Evolutionary conservation across 2,113 vertebrate genomes (phyloP).

Genomic region (Pollachius pollachius): DNA sequence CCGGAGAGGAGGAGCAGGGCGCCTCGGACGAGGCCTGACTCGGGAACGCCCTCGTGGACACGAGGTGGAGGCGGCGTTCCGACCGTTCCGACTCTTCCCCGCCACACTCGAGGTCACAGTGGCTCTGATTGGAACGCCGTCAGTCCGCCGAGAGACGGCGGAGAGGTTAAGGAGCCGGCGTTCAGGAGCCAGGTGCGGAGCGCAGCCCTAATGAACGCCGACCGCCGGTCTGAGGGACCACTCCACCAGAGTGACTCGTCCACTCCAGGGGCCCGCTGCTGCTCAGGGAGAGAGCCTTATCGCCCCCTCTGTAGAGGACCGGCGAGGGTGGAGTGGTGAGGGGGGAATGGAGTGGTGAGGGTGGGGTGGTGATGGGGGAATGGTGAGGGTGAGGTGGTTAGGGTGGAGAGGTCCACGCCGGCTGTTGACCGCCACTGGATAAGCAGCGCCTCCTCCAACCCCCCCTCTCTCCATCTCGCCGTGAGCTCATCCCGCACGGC

Average conservation of each 20-base stretch:
- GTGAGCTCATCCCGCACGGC: background rate
- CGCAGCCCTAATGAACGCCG: conserved; percentile 9
- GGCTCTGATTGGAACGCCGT: too few relatives aligned
- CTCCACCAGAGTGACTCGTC: conserved; percentile 42
- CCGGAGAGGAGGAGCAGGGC: too few relatives aligned
- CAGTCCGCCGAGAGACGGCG: too few relatives aligned
- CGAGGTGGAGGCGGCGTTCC: too few relatives aligned
- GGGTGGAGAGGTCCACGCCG: background rate
- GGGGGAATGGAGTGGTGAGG: too few relatives aligned
- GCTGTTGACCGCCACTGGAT: conserved; percentile 35
- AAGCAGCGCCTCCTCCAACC: conserved; percentile 2
- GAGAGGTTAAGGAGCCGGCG: too few relatives aligned
- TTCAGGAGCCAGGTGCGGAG: background rate
- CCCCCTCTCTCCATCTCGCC: background rate
- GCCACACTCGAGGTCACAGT: too few relatives aligned
- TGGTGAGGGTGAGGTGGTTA: conserved; percentile 14
- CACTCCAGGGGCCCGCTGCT: conserved; percentile 30
- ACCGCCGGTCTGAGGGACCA: conserved; percentile 41
- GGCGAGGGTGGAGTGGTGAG: too few relatives aligned
- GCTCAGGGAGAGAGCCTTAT: conserved; percentile 1
- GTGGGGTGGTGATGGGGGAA: too few relatives aligned
- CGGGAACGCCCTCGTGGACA: too few relatives aligned
- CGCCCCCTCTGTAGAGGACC: conserved; percentile 8
- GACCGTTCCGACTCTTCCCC: too few relatives aligned
- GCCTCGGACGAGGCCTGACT: too few relatives aligned